These are phyloP conservation scores for Numida meleagris DNA, from an alignment of 2,113 vertebrate species.

Conservation along the genomic window DNA sequence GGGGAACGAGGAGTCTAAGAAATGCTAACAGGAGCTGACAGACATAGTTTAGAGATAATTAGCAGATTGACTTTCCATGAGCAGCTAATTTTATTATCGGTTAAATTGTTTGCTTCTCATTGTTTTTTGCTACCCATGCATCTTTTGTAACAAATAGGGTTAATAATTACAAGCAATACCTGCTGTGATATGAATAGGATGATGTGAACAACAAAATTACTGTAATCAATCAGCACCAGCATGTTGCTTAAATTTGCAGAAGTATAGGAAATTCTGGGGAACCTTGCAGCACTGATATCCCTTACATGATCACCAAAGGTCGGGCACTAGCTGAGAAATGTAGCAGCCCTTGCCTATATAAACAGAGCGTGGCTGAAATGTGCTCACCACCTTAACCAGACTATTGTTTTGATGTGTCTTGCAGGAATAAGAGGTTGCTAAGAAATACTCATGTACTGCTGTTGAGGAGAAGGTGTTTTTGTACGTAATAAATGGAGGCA, in stretches of 20 bases:
- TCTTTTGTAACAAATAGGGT: conserved; percentile 56
- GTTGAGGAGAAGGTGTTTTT: neutral
- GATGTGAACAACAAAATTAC: conserved; percentile 60
- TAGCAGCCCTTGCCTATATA: neutral
- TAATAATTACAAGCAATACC: conserved; percentile 63
- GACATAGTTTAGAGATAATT: conserved; percentile 41
- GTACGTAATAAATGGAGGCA: neutral
- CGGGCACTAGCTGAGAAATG: neutral
- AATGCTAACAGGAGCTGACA: conserved; percentile 4
- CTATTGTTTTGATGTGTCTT: neutral
- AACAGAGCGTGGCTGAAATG: neutral
- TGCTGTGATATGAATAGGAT: conserved; percentile 56
- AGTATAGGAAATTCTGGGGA: neutral
- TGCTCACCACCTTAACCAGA: neutral
- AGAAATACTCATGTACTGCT: neutral
- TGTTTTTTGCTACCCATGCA: conserved; percentile 31
- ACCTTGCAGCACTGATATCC: fast-evolving
- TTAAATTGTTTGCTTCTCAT: conserved; percentile 38
- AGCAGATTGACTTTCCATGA: conserved; percentile 27
- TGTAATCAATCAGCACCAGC: conserved; percentile 6
- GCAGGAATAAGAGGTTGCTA: neutral
- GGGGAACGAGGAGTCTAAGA: neutral
- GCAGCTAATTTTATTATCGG: conserved; percentile 57
- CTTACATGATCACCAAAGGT: neutral
- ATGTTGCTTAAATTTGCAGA: conserved; percentile 18